Percentiles rank a stretch among this genome's conserved stretches.
phyloP scores from a whole-genome alignment of 1,140 invertebrate species.

The Sycobia sp. region DNA sequence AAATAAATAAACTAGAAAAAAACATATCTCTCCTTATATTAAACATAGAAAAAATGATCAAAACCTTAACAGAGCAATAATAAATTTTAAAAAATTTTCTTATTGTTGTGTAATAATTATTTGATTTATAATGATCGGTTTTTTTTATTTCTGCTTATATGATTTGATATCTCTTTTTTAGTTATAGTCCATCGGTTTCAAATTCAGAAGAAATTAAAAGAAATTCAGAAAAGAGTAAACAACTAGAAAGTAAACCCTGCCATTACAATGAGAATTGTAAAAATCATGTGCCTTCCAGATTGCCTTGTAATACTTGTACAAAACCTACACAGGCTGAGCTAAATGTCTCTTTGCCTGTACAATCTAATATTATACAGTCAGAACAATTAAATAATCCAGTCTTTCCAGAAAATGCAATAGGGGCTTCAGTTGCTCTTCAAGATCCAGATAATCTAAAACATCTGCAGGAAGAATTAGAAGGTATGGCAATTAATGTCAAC shows the following conservation, averaged over 20 bases:
- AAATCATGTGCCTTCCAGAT: slow-evolving; percentile 1
- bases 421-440: slow-evolving; percentile 16
- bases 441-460: slow-evolving; percentile 40
- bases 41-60: too few species aligned
- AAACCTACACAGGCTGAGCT: slow-evolving; percentile 36
- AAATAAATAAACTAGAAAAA: too few species aligned
- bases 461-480: slow-evolving; percentile 42
- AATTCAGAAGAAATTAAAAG: slow-evolving; percentile 6
- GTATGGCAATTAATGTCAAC: slow-evolving; percentile 39
- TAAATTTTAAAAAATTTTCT: background rate
- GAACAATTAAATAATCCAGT: slow-evolving; percentile 47
- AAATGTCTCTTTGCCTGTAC: slow-evolving; percentile 37
- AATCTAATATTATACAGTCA: slow-evolving; percentile 47
- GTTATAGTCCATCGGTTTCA: background rate
- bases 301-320: background rate
- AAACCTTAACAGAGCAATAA: too few species aligned
- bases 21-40: too few species aligned
- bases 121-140: too few species aligned
- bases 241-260: background rate
- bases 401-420: slow-evolving; percentile 46
- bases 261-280: background rate
- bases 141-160: background rate
- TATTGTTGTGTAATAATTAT: too few species aligned
- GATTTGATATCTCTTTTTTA: slow-evolving; percentile 2
- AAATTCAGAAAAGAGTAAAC: background rate